phyloP scores from a whole-genome alignment of 2,888 invertebrate genomes.

The Caenorhabditis uteleia region DNA sequence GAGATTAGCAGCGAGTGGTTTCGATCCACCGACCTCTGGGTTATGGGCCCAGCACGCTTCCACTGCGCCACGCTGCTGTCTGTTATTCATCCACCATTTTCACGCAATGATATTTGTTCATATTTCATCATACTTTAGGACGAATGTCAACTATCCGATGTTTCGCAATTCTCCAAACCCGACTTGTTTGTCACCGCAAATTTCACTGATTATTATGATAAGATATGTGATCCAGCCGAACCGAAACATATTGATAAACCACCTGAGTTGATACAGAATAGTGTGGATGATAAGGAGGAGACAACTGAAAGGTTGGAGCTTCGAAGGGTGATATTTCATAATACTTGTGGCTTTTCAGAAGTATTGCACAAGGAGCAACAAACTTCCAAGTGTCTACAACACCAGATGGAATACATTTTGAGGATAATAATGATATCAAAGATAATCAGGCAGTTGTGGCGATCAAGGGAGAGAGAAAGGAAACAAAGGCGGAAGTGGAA shows the following conservation, averaged over 20 bases:
- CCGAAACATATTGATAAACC: conserved; percentile 25
- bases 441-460: conserved; percentile 19
- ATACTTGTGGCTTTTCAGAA: conserved; percentile 6
- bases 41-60: conserved; percentile 85
- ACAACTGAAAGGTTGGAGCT: neutral
- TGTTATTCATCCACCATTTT: neutral
- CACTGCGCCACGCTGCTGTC: conserved; percentile 82
- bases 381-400: conserved; percentile 32
- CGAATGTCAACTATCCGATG: conserved; percentile 63
- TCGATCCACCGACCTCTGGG: conserved; percentile 83
- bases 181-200: conserved; percentile 55
- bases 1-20: conserved; percentile 61
- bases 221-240: conserved; percentile 40
- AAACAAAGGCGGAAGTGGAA: conserved; percentile 24
- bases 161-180: conserved; percentile 59
- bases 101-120: too few relatives aligned
- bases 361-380: conserved; percentile 22
- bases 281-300: conserved; percentile 4
- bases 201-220: conserved; percentile 67
- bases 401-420: neutral
- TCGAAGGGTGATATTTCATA: too few relatives aligned
- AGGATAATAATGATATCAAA: conserved; percentile 23
- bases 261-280: conserved; percentile 16
- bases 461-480: conserved; percentile 11
- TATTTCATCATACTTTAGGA: conserved; percentile 55